Conservation (phyloP, 2,797 vertebrate species). For the Ctenopoma kingsleyae region DNA sequence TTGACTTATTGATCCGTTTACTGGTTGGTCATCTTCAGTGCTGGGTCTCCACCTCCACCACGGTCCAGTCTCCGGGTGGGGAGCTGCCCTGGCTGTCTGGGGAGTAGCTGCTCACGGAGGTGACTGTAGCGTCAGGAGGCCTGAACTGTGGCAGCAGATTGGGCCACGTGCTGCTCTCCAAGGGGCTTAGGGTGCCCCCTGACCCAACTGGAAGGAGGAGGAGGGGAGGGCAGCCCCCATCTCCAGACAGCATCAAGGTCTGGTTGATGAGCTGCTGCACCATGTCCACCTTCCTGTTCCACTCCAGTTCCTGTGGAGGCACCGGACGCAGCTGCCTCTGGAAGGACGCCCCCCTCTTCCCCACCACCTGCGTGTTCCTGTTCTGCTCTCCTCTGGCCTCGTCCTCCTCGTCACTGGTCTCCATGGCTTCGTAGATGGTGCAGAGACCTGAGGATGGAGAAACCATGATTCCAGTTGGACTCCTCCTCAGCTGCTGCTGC, state of each 20-base stretch:
- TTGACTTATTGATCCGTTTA: too few species aligned
- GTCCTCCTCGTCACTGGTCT: slow-evolving; percentile 85
- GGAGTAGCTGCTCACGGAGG: slow-evolving; percentile 92
- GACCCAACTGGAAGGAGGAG: slow-evolving; percentile 81
- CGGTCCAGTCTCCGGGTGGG: slow-evolving; percentile 90
- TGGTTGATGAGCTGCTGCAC: slow-evolving; percentile 92
- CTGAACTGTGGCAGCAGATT: slow-evolving; percentile 86
- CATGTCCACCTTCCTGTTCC: slow-evolving; percentile 85
- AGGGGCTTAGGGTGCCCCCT: slow-evolving; percentile 82
- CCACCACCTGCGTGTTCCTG: slow-evolving; percentile 28
- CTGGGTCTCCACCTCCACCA: slow-evolving; percentile 93
- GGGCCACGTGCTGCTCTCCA: slow-evolving; percentile 91
- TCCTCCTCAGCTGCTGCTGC: slow-evolving; percentile 75
- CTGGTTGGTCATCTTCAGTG: slow-evolving; percentile 78
- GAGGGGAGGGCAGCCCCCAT: slow-evolving; percentile 75
- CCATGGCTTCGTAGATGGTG: slow-evolving; percentile 93
- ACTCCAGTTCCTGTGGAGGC: slow-evolving; percentile 74
- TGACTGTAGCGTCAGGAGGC: slow-evolving; percentile 88
- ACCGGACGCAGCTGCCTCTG: slow-evolving; percentile 57
- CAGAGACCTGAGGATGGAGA: slow-evolving; percentile 88
- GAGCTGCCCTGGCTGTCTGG: slow-evolving; percentile 85
- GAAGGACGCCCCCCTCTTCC: slow-evolving; percentile 42
- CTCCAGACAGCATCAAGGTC: slow-evolving; percentile 86
- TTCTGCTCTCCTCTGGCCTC: slow-evolving; percentile 53
- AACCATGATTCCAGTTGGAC: slow-evolving; percentile 72